These are phyloP conservation scores for Pogonognathellus flavescens DNA, from an alignment of 1,140 invertebrate genomes.

Conservation along the genomic window DNA sequence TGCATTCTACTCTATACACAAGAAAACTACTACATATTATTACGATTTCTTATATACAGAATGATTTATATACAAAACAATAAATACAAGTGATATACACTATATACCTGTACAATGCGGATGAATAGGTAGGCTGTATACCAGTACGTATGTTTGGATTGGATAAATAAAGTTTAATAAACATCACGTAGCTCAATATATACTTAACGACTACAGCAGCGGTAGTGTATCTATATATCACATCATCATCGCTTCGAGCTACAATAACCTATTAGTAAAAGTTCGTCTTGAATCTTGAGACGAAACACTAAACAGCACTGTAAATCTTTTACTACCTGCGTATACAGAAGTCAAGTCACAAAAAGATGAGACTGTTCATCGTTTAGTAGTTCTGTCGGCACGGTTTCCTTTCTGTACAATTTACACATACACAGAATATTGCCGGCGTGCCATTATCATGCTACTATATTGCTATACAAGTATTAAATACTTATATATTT, in stretches of 20 bases:
- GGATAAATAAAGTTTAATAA: too few species aligned
- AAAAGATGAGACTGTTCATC: background rate
- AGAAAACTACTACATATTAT: background rate
- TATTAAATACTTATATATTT: too few species aligned
- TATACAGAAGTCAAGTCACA: background rate
- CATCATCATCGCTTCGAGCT: background rate
- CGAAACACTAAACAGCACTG: background rate
- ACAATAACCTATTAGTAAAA: background rate
- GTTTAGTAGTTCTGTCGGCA: background rate
- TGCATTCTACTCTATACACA: background rate
- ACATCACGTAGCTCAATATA: background rate
- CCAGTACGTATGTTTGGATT: background rate
- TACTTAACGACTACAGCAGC: background rate
- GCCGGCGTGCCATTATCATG: too few species aligned
- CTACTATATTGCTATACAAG: too few species aligned
- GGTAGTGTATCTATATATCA: background rate
- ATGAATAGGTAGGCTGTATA: background rate
- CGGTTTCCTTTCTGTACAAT: background rate
- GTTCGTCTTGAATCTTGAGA: background rate
- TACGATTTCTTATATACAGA: too few species aligned
- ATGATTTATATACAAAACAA: background rate
- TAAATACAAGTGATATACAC: too few species aligned
- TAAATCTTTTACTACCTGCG: constrained; percentile 29
- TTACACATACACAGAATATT: too few species aligned
- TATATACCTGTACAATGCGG: background rate